Base-by-base conservation (phyloP, 2,888 invertebrate genomes). In the Drosophila sordidula region DNA sequence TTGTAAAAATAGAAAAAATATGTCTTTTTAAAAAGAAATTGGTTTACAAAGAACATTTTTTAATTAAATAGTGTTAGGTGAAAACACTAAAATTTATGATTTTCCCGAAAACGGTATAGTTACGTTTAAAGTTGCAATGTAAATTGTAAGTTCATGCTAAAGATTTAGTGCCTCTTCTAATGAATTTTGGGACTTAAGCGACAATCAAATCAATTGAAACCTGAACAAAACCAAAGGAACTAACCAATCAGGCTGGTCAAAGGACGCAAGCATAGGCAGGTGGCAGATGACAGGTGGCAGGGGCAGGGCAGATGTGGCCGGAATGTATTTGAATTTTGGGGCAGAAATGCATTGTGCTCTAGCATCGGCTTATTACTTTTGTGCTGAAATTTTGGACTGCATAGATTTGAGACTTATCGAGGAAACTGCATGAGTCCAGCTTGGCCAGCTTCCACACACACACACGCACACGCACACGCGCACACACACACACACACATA, bases 351-450 rank as follows among this genome's bases (percentile, higher is more conserved):
- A 42, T 8, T 45, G 34, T 41, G 51, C 45, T 57, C 22, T 45
- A 39, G 45, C 61, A 46, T 56, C 51, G 54, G 39, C 45, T 56
- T 65, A 65, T 57, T 68, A 49, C 42, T 16, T 52, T 67, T 55
- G 34, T 6, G 34, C 18, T 51, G 50, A 34, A 58, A 49, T 45
- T 51, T 56, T 12, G 46, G 9, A 38, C 41, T 46, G 34, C 50
- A 51, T 44, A 51, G 59, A 51, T 55, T 55, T 29, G 2, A 29
- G 54, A 54, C 47, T 47, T 34, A 46, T 34, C 34, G 39, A 42
- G 22, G 22, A 49, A 58, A 49, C 38, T 41, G 38, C 34, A 54
- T 44, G 34, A 25, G 36, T 8, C 38, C 59, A 55, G 34, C 55
- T 51, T 18, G 18, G 2, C 12, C 44, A 22, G 34, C 46, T 36